A percentile compares a stretch with the other conserved stretches of the same genome.
Conservation (phyloP, 1,140 invertebrate genomes). For the Tribolium castaneum region DNA sequence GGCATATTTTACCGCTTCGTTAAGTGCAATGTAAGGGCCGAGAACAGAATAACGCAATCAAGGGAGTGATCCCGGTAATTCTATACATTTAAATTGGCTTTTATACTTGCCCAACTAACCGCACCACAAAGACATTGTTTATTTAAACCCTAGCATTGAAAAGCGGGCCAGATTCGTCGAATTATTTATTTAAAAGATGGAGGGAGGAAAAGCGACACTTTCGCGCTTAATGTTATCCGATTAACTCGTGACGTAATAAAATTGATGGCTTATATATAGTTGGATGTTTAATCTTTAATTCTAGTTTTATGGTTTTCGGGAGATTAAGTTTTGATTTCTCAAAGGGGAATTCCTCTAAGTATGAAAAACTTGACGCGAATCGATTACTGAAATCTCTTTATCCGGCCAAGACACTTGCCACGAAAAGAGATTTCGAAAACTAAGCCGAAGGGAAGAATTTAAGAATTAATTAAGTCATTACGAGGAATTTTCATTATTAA, state of each 20-base stretch:
- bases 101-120: constrained; percentile 52
- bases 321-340: constrained; percentile 11
- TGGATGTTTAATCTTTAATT: constrained; percentile 21
- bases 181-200: constrained; percentile 17
- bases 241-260: constrained; percentile 15
- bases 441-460: neutral
- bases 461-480: neutral
- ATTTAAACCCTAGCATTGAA: constrained; percentile 44
- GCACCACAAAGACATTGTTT: constrained; percentile 48
- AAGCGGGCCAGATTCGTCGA: constrained; percentile 29
- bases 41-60: constrained; percentile 56
- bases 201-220: constrained; percentile 5
- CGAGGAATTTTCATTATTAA: neutral
- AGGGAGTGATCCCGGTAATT: constrained; percentile 59
- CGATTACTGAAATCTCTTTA: neutral
- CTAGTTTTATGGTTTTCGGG: constrained; percentile 8
- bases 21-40: constrained; percentile 55
- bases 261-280: neutral
- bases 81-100: constrained; percentile 61
- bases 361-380: constrained; percentile 22
- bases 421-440: neutral
- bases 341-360: constrained; percentile 2
- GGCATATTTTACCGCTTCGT: constrained; percentile 55
- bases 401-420: neutral
- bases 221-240: neutral